Evolutionary conservation across 37 sponge, comb jelly and placozoan species (phyloP).

Genomic region (Ephydatia muelleri): DNA sequence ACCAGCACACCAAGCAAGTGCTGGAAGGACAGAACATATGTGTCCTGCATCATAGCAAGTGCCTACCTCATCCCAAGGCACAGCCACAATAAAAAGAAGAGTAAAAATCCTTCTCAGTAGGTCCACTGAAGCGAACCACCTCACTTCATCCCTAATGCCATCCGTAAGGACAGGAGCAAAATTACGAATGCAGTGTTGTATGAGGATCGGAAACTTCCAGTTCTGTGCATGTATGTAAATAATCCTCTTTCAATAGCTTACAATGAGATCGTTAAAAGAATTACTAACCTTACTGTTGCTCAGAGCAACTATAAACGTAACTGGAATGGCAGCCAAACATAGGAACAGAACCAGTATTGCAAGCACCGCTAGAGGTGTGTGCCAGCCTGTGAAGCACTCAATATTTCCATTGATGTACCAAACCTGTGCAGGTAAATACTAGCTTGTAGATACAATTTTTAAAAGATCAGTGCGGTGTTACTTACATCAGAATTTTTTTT

Average conservation of each 20-base stretch:
- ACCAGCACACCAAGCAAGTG: not conserved
- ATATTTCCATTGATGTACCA: constrained; percentile 64
- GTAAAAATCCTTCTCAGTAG: constrained; percentile 54
- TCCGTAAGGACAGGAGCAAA: not conserved
- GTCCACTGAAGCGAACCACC: constrained; percentile 67
- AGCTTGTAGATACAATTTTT: not conserved
- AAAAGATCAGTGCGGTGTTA: not conserved
- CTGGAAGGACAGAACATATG: too few species aligned
- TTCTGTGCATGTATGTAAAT: not conserved
- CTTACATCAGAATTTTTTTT: constrained; percentile 11
- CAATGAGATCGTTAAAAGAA: not conserved
- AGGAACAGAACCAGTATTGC: constrained; percentile 34
- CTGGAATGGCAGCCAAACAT: constrained; percentile 21
- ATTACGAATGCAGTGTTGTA: constrained; percentile 14
- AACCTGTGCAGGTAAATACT: constrained; percentile 13
- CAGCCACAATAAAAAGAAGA: constrained; percentile 46
- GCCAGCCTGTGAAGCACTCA: constrained; percentile 59
- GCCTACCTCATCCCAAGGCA: constrained; percentile 68
- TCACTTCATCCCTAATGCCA: constrained; percentile 40
- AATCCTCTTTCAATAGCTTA: not conserved
- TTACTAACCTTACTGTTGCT: constrained; percentile 6
- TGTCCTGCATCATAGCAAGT: too few species aligned
- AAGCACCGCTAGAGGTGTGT: constrained; percentile 43
- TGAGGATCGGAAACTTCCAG: not conserved
- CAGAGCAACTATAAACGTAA: constrained; percentile 5